Evolutionary conservation across 2,888 invertebrate species (phyloP).

Genomic region (Colletes collaris): DNA sequence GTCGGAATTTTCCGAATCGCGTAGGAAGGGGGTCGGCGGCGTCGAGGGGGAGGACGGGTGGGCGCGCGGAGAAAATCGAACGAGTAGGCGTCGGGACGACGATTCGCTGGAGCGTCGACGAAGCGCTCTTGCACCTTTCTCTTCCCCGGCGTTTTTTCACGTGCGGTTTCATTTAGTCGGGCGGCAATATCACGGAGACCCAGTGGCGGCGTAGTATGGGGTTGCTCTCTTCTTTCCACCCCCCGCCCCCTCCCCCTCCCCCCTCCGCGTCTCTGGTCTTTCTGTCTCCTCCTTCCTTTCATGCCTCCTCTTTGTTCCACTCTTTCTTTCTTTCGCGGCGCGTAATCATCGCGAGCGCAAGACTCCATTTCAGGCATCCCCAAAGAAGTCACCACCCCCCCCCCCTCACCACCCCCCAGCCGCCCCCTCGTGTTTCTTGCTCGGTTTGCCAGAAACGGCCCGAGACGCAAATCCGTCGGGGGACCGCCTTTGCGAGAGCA

Average conservation of each 20-base stretch:
- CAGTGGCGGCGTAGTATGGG: neutral
- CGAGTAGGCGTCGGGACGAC: conserved; percentile 76
- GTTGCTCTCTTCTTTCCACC: conserved; percentile 20
- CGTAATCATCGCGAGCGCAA: conserved; percentile 76
- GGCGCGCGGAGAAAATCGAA: conserved; percentile 61
- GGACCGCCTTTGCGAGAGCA: conserved; percentile 18
- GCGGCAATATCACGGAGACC: conserved; percentile 71
- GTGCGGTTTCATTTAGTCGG: conserved; percentile 80
- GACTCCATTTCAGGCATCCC: conserved; percentile 73
- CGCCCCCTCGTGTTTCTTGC: conserved; percentile 69
- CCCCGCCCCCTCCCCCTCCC: neutral
- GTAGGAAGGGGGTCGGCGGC: conserved; percentile 1
- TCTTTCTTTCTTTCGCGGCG: conserved; percentile 70
- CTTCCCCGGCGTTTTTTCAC: conserved; percentile 75
- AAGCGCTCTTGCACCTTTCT: conserved; percentile 68
- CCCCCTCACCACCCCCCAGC: conserved; percentile 42
- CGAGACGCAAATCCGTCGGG: conserved; percentile 57
- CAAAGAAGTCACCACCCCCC: conserved; percentile 45
- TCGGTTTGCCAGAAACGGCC: conserved; percentile 72
- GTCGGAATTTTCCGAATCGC: conserved; percentile 53
- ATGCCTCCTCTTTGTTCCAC: conserved; percentile 64
- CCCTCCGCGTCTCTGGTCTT: conserved; percentile 17
- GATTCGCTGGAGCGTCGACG: conserved; percentile 73
- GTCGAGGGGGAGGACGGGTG: neutral
- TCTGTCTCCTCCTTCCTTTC: conserved; percentile 58